Evolutionary conservation across 2,113 vertebrate species (phyloP), one percentile per base, ranked within the genome.

Genomic region (Lophius piscatorius): DNA sequence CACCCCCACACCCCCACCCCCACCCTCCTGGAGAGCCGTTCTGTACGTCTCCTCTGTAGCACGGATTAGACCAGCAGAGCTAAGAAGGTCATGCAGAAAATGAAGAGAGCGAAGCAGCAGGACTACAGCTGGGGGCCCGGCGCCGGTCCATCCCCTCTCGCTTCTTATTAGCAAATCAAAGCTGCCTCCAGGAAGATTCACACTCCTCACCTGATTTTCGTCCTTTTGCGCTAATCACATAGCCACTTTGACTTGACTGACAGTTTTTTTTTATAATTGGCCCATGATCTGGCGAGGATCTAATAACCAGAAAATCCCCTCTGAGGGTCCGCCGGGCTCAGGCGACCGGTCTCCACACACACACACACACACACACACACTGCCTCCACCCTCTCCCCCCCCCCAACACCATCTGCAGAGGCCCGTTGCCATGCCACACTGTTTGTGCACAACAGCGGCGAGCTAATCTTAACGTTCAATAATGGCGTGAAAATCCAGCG

Each of bases 251-350:
- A 92, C 94, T 94, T 97, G 96, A 98, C 96, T 98, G 97, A 98
- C 97, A 98, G 95, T 98, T 98, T 98, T 98, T 28, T 95, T 96
- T 95, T 96, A 97, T 99, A 98, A 99, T 98, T 99, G 96, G 97
- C 94, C 95, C 95, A 96, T 97, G 95, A 98, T 98, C 95, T 98
- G 94, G 95, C 91, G 91, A 93, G 92, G 95, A 95, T 98, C 95
- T 98, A 98, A 98, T 98, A 98, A 98, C 96, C 95, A 98, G 94
- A 96, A 98, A 97, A 98, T 97, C 96, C 95, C 95, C 95, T 98
- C 94, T 94, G 95, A 94, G 95, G 94, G 94, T 94, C 94, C 94
- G 93, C 91, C 90, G 93, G 94, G 94, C 94, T 92, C 92, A 91
- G 89, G 89, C 92, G 92, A 95, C 96, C 93, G 92, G 93, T 92